Conservation (phyloP, 2,888 invertebrate species). For the Ormyrus rosae region DNA sequence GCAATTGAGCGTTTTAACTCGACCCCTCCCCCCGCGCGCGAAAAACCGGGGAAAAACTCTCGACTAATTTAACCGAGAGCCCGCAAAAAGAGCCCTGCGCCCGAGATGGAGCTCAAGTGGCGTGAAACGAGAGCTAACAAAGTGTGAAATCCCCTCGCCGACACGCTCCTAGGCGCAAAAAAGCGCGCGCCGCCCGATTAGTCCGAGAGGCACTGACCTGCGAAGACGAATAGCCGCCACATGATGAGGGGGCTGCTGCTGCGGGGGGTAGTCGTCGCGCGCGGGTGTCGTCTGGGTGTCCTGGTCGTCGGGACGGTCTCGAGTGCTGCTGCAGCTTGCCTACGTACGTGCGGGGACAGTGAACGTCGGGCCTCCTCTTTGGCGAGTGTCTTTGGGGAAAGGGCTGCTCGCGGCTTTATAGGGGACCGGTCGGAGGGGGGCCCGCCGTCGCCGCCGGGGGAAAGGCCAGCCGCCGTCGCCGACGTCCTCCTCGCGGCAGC, state of each 20-base stretch:
- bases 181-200: background rate
- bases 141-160: conserved; percentile 36
- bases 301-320: background rate
- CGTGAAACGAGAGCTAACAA: conserved; percentile 42
- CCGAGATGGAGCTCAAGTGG: conserved; percentile 9
- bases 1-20: background rate
- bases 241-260: conserved; percentile 7
- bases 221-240: conserved; percentile 52
- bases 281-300: background rate
- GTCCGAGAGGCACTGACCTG: conserved; percentile 46
- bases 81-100: conserved; percentile 1
- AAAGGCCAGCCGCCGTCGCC: conserved; percentile 14
- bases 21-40: background rate
- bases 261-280: background rate
- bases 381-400: conserved; percentile 57
- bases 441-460: conserved; percentile 1
- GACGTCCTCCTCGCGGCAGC: conserved; percentile 6
- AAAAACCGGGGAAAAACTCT: background rate
- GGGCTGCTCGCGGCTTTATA: conserved; percentile 44
- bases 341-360: background rate
- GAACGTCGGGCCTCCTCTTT: conserved; percentile 15
- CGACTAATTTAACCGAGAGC: no score
- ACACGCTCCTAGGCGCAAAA: conserved; percentile 25
- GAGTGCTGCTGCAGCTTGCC: background rate
- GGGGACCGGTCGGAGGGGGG: background rate